Evolutionary conservation across 1,140 invertebrate genomes (phyloP), one percentile per base, ranked within the genome.

Genomic region (Chionoecetes opilio): DNA sequence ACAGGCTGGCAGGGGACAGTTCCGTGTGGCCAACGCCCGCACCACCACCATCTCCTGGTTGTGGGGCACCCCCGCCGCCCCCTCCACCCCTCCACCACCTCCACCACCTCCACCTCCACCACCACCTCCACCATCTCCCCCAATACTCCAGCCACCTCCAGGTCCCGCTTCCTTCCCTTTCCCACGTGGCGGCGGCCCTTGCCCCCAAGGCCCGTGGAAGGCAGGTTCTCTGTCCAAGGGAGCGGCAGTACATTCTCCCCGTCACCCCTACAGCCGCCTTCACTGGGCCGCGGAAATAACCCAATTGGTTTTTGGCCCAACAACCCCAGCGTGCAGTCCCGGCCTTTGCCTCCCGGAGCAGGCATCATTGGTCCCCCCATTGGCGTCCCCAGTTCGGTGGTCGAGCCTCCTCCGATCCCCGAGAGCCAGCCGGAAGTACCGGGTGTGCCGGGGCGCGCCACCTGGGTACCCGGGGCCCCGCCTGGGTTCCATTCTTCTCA

Each of bases 11-110:
- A 38, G 38, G 17, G 88, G 75, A 21, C 87, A 90, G n/a, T 94
- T 90, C 26, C 89, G 94, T 63, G 94, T 95, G 82, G 94, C 94
- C 53, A 95, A 95, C 38, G 94, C 94, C 41, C 94, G 90, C 46
- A 95, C 94, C 32, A 95, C 94, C 21, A 95, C 94, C 84, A 92
- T 95, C 82, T 95, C 94, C 32, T 95, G 94, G 94, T 35, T 95
- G 31, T 95, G 94, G 94, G 89, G 84, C 11, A 91, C 89, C 2
- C 34, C 88, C 37, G 29, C 90, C 17, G 14, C 82, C 6, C 26
- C 41, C 29, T 31, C 26, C n/a, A 82, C 6, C 26, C 41, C 29
- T 31, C 26, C n/a, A 82, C 93, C 11, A 90, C 88, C 26, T 41
- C 93, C 0, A 29, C 53, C 5, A 53, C 82, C 11, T 63, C 94